A percentile compares a stretch with the other conserved stretches of the same genome.
These are phyloP conservation scores for Plotosus lineatus DNA, from an alignment of 2,113 vertebrate genomes.

Conservation along the genomic window DNA sequence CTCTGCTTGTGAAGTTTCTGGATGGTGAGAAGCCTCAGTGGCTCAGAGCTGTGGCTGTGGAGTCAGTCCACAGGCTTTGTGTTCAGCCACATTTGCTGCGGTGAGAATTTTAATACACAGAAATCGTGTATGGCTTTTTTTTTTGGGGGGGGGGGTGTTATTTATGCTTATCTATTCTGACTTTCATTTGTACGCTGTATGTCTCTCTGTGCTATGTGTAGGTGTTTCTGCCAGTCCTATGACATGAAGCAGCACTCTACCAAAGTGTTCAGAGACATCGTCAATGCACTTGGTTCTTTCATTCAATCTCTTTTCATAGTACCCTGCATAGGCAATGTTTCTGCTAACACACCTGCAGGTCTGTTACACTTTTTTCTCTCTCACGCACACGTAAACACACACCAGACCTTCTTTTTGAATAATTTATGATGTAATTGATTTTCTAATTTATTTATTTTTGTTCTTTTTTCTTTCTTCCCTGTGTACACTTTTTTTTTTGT, in stretches of 20 bases:
- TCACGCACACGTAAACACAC: not conserved
- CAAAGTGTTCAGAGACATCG: slow-evolving; percentile 97
- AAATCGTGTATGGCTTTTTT: not conserved
- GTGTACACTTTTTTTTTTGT: not conserved
- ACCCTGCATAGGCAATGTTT: slow-evolving; percentile 78
- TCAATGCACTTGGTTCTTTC: slow-evolving; percentile 96
- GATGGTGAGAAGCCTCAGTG: slow-evolving; percentile 98
- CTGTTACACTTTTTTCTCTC: slow-evolving; percentile 11
- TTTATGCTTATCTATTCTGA: not conserved
- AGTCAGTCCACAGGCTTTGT: slow-evolving; percentile 95
- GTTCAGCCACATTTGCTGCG: slow-evolving; percentile 94
- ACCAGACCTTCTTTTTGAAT: not conserved
- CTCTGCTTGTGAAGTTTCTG: slow-evolving; percentile 96
- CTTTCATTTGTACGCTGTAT: not conserved
- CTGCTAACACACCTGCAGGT: slow-evolving; percentile 80
- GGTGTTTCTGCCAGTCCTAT: slow-evolving; percentile 96
- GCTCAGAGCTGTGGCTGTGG: slow-evolving; percentile 95
- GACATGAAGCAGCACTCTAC: slow-evolving; percentile 99
- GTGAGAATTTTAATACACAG: slow-evolving; percentile 66
- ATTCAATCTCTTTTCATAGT: slow-evolving; percentile 97
- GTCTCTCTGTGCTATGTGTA: slow-evolving; percentile 53
- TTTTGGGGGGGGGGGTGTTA: not conserved
- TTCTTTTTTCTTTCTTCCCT: not conserved
- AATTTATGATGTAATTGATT: not conserved
- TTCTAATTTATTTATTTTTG: not conserved